Evolutionary conservation across 53 echinoderm and acorn worm species (phyloP).

Genomic region (Paracentrotus lividus): DNA sequence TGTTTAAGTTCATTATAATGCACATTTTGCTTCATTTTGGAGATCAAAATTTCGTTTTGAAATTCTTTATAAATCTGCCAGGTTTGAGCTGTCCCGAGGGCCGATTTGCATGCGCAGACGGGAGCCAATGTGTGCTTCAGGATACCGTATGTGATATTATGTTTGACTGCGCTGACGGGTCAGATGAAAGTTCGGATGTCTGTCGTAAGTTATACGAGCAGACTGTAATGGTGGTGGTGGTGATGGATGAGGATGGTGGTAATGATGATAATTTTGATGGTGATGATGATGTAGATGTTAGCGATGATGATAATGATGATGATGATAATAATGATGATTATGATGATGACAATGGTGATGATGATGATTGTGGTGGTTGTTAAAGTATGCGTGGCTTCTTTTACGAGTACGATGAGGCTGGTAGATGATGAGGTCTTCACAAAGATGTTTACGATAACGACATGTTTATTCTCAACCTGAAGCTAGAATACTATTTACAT

Average conservation of each 20-base stretch:
- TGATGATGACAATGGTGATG: no score
- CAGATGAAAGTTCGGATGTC: conserved; percentile 64
- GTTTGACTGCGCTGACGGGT: conserved; percentile 72
- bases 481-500: no score
- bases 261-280: neutral
- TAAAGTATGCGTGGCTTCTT: no score
- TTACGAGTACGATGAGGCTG: no score
- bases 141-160: conserved; percentile 74
- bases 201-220: conserved; percentile 72
- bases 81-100: conserved; percentile 51
- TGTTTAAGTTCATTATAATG: no score
- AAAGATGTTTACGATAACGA: no score
- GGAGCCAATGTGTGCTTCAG: conserved; percentile 67
- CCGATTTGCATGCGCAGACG: conserved; percentile 65
- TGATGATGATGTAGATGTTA: neutral
- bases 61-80: neutral
- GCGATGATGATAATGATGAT: neutral
- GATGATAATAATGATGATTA: neutral
- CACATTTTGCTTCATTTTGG: neutral
- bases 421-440: no score
- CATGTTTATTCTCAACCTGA: no score
- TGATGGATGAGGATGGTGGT: neutral
- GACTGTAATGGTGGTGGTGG: neutral
- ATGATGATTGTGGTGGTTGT: neutral
- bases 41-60: neutral